These are phyloP conservation scores for Halichoeres trimaculatus DNA, from an alignment of 2,113 vertebrate genomes.

Conservation along the genomic window DNA sequence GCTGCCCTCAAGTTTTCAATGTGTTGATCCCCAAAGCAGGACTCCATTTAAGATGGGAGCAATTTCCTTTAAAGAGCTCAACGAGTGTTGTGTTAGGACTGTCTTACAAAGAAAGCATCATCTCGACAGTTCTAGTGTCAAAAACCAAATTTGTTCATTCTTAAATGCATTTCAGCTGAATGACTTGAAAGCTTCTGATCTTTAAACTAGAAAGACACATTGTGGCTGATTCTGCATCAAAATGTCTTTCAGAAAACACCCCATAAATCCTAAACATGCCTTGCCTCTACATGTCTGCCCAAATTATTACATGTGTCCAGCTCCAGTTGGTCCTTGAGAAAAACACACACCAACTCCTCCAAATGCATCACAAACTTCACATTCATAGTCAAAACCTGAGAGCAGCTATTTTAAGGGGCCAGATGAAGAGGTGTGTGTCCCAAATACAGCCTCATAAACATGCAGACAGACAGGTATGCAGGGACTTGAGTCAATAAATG, in stretches of 20 bases:
- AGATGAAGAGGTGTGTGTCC: background rate
- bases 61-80: slow-evolving; percentile 44
- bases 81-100: background rate
- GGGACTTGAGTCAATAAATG: background rate
- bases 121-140: background rate
- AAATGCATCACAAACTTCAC: slow-evolving; percentile 3
- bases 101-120: background rate
- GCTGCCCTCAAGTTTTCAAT: slow-evolving; percentile 42
- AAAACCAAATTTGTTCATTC: too few species aligned
- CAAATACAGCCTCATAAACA: slow-evolving; percentile 13
- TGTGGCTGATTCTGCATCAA: background rate
- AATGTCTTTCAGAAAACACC: slow-evolving; percentile 30
- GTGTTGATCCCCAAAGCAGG: slow-evolving; percentile 40
- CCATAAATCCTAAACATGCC: slow-evolving; percentile 34
- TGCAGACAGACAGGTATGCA: background rate
- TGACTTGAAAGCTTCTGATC: too few species aligned
- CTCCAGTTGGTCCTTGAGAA: slow-evolving; percentile 8
- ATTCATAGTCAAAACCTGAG: slow-evolving; percentile 5
- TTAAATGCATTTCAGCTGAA: too few species aligned
- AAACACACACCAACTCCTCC: slow-evolving; percentile 2
- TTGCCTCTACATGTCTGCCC: slow-evolving; percentile 3
- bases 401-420: background rate
- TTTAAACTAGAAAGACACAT: background rate
- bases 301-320: slow-evolving; percentile 22
- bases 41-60: slow-evolving; percentile 32